A percentile compares a stretch with the other conserved stretches of the same genome.
These are phyloP conservation scores for Clarias pachynema DNA, from an alignment of 2,797 vertebrate genomes.

Conservation along the genomic window DNA sequence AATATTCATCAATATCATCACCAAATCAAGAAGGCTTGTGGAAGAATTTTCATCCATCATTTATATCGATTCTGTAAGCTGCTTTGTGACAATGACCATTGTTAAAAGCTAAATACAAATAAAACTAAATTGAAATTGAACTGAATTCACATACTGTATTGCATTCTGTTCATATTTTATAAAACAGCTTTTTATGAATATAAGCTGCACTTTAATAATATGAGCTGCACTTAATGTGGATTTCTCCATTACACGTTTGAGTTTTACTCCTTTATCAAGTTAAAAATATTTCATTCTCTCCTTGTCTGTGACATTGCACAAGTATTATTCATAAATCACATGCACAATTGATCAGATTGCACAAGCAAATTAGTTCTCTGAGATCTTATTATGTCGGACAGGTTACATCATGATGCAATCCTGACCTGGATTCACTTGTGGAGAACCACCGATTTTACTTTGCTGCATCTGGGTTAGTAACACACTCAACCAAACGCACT, in stretches of 20 bases:
- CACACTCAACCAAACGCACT: background rate
- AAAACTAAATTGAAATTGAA: no score
- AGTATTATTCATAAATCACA: background rate
- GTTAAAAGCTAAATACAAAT: no score
- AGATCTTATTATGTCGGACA: background rate
- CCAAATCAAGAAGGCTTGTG: background rate
- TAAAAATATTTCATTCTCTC: background rate
- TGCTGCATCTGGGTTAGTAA: background rate
- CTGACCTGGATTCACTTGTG: background rate
- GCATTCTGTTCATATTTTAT: slow-evolving; percentile 1
- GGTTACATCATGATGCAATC: background rate
- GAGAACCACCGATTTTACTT: background rate
- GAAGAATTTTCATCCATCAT: background rate
- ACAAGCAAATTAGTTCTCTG: background rate
- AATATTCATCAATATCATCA: background rate
- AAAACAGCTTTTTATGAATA: background rate
- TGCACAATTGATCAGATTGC: background rate
- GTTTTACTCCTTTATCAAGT: background rate
- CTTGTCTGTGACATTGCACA: background rate
- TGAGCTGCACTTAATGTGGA: no score
- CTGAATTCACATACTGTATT: background rate
- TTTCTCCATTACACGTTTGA: background rate
- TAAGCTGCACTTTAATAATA: background rate
- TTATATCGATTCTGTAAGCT: background rate
- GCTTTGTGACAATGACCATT: no score